These are phyloP conservation scores for Ovis canadensis DNA, from an alignment of 2,113 vertebrate genomes.

Conservation along the genomic window DNA sequence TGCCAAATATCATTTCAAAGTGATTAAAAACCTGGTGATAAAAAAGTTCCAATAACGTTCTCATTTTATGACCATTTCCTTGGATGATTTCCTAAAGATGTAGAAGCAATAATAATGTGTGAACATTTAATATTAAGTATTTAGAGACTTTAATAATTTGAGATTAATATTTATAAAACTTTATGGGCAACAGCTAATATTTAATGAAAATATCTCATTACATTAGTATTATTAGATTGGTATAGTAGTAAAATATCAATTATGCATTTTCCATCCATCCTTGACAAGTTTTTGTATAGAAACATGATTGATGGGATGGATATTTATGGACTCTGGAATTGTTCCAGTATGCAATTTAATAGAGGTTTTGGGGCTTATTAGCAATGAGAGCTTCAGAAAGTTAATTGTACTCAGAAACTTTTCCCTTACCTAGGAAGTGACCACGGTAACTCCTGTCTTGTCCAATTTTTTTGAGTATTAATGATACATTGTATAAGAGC, in stretches of 20 bases:
- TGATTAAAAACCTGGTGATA: constrained; percentile 60
- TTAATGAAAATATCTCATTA: constrained; percentile 70
- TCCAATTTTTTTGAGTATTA: neutral
- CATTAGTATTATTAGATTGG: constrained; percentile 52
- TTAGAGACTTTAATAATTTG: constrained; percentile 65
- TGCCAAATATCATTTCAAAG: constrained; percentile 58
- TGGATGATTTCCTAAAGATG: constrained; percentile 42
- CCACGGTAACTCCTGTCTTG: neutral
- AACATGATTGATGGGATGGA: constrained; percentile 54
- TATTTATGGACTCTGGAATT: constrained; percentile 47
- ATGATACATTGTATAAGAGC: neutral
- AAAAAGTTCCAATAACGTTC: constrained; percentile 50
- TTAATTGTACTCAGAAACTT: neutral
- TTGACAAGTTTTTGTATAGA: constrained; percentile 66
- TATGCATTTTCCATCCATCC: constrained; percentile 61
- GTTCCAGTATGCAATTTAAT: constrained; percentile 35
- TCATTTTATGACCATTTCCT: constrained; percentile 60
- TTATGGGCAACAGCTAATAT: constrained; percentile 39
- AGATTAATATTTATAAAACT: constrained; percentile 70
- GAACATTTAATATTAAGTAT: constrained; percentile 63
- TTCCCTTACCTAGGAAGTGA: neutral
- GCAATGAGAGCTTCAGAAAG: neutral
- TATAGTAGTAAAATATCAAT: constrained; percentile 60
- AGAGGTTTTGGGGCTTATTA: neutral
- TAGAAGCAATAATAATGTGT: constrained; percentile 51